Base-by-base conservation (phyloP, 2,113 vertebrate species). In the Catagonus wagneri region DNA sequence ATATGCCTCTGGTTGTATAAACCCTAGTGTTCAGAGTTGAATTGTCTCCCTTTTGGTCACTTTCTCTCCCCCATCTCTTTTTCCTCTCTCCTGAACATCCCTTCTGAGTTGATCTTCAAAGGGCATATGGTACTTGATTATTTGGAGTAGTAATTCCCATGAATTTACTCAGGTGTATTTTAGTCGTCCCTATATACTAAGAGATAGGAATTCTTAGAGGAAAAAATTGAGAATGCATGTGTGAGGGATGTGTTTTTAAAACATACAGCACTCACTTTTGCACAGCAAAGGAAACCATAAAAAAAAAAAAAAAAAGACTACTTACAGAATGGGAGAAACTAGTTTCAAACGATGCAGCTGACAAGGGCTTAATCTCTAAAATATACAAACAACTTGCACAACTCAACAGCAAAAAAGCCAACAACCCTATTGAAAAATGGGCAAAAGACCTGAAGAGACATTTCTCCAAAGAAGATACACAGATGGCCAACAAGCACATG, bases 201-300 rank as follows among this genome's bases (percentile, higher is more conserved):
- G 56, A 95, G 65, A 80, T 23, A 79, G 27, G 74, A 91, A 95
- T 65, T 86, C n/a, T n/a, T 91, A 86, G 66, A 12, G 63, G 52
- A 84, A 79, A 79, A 69, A 54, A 86, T 61, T 79, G 44, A 71
- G 50, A 85, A 61, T 83, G 36, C 22, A 69, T 71, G 2, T 71
- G 27, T 71, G 63, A 85, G 16, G n/a, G 34, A 65, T 44, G 12
- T 56, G 27, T 79, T 22, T 22, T 34, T 63, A 86, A 79, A 81
- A 50, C n/a, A 68, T 23, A 90, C 27, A 79, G 19, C n/a, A 58
- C 32, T 79, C 54, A 34, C n/a, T n/a, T n/a, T n/a, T n/a, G n/a
- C n/a, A n/a, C n/a, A n/a, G n/a, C n/a, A n/a, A n/a, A n/a, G n/a
- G n/a, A n/a, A n/a, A n/a, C n/a, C n/a, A n/a, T n/a, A n/a, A n/a